Conservation (phyloP, 2,113 vertebrate species). For the Lasiurus cinereus region DNA sequence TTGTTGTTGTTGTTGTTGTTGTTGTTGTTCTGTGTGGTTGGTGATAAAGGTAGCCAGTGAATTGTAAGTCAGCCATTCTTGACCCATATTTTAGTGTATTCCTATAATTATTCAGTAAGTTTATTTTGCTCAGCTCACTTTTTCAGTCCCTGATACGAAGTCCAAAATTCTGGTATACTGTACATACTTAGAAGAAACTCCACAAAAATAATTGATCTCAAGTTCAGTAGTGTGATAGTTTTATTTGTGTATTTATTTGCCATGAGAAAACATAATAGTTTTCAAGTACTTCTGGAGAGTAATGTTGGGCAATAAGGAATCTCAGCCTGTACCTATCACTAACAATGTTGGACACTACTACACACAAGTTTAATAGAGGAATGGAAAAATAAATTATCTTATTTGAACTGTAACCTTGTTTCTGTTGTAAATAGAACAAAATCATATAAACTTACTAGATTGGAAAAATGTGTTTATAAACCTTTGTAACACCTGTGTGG, state of each 20-base stretch:
- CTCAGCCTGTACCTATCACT: not conserved
- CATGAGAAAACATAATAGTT: slow-evolving; percentile 10
- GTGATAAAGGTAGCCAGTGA: not conserved
- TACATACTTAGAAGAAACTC: not conserved
- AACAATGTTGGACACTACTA: not conserved
- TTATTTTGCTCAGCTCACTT: slow-evolving; percentile 10
- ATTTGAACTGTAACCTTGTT: not conserved
- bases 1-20: not conserved
- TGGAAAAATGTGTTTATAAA: not conserved
- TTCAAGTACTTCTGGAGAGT: not conserved
- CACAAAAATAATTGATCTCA: not conserved
- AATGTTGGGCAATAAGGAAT: not conserved
- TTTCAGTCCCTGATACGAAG: not conserved
- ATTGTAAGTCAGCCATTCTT: not conserved
- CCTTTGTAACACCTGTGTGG: not conserved
- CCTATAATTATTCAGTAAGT: not conserved
- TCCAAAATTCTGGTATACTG: not conserved
- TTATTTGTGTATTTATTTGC: not conserved
- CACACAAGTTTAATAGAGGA: not conserved
- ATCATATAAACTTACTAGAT: not conserved
- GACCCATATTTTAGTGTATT: not conserved
- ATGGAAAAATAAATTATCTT: not conserved
- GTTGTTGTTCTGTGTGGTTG: not conserved
- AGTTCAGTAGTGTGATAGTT: not conserved
- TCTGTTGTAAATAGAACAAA: slow-evolving; percentile 33